Conservation (phyloP, 2,888 invertebrate species). For the Lysandra bellargus region DNA sequence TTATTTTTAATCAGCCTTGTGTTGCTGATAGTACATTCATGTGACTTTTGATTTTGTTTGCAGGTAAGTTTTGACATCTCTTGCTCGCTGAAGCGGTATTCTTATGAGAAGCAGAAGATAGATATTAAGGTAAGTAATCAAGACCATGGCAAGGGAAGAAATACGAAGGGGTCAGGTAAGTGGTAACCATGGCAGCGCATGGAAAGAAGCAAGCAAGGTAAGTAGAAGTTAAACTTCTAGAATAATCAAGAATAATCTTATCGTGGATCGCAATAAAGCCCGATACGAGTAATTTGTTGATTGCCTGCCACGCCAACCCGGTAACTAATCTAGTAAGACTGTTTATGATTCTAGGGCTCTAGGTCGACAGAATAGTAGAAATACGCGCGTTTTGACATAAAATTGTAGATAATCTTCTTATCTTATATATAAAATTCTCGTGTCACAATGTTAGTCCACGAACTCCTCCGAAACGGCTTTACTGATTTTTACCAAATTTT, state of each 20-base stretch:
- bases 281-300: neutral
- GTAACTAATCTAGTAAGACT: neutral
- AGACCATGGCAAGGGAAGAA: neutral
- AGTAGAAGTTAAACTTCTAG: neutral
- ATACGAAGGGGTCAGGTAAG: neutral
- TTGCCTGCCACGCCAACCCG: neutral
- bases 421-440: too few relatives aligned
- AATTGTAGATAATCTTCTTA: too few relatives aligned
- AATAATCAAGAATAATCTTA: neutral
- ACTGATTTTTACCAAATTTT: too few relatives aligned
- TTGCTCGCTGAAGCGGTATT: neutral
- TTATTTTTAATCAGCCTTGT: neutral
- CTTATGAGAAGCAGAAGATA: neutral
- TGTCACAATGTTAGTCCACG: too few relatives aligned
- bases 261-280: constrained; percentile 5
- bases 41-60: neutral
- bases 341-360: neutral
- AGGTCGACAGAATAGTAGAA: neutral
- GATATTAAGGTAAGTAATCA: constrained; percentile 3
- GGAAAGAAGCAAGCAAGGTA: neutral
- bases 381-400: too few relatives aligned
- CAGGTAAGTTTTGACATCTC: constrained; percentile 5
- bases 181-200: neutral
- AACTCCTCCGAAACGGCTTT: too few relatives aligned
- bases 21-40: neutral